phyloP scores from a whole-genome alignment of 2,113 vertebrate genomes.

The Anthoscopus minutus region DNA sequence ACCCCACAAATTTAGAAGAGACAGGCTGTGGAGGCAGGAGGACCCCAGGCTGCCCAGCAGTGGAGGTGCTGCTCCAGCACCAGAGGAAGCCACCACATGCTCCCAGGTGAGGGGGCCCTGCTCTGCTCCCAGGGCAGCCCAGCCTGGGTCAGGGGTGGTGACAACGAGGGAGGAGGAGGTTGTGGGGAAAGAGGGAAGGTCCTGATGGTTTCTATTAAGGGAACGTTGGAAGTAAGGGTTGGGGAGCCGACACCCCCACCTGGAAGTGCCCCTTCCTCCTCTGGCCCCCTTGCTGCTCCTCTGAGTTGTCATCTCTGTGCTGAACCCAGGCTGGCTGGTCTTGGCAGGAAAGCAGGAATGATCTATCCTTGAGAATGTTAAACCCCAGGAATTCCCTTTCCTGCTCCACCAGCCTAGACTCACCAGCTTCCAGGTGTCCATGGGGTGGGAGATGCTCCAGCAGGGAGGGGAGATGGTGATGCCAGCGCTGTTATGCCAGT shows the following conservation, averaged over 20 bases:
- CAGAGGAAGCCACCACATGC: neutral
- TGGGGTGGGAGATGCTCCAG: neutral
- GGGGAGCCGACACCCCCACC: fast-evolving
- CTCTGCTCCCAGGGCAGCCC: neutral
- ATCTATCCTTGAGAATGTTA: neutral
- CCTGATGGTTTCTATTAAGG: neutral
- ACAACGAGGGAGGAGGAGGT: fast-evolving
- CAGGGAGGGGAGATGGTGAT: neutral
- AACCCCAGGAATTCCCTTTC: neutral
- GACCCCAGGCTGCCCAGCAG: neutral
- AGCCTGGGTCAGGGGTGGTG: fast-evolving
- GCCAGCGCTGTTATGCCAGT: neutral
- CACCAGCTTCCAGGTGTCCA: neutral
- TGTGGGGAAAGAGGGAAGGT: neutral
- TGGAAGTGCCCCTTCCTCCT: neutral
- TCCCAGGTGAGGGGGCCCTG: fast-evolving
- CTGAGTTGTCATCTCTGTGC: neutral
- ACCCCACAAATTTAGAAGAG: neutral
- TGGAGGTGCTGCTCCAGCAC: neutral
- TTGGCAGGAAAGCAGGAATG: neutral
- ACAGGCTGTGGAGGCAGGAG: neutral
- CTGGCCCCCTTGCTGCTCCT: fast-evolving
- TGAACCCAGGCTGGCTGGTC: neutral
- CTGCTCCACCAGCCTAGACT: neutral
- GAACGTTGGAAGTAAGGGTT: fast-evolving